Evolutionary conservation across 2,888 invertebrate genomes (phyloP).

Genomic region (Thereva nobilitata): DNA sequence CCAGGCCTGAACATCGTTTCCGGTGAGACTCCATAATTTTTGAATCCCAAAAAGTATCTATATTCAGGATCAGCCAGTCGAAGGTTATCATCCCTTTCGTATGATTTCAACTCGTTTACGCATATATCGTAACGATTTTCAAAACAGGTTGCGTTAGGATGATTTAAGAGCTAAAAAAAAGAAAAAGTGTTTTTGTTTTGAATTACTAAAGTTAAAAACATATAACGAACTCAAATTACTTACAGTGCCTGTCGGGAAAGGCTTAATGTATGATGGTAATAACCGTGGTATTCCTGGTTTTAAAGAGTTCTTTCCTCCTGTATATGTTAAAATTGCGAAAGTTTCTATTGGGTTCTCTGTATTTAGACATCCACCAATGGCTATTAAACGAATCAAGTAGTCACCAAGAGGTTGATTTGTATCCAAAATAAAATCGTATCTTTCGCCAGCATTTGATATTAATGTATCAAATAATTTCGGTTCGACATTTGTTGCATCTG

Average conservation of each 20-base stretch:
- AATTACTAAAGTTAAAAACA: neutral
- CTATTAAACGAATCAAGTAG: slow-evolving; percentile 48
- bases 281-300: slow-evolving; percentile 9
- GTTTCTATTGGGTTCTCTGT: slow-evolving; percentile 47
- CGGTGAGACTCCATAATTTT: slow-evolving; percentile 46
- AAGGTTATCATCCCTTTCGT: slow-evolving; percentile 43
- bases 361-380: slow-evolving; percentile 46
- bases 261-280: slow-evolving; percentile 41
- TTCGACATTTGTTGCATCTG: slow-evolving; percentile 51
- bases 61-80: slow-evolving; percentile 45
- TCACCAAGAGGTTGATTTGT: slow-evolving; percentile 54
- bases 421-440: slow-evolving; percentile 59
- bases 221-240: slow-evolving; percentile 14
- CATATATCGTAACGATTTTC: slow-evolving; percentile 42
- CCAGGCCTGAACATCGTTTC: slow-evolving; percentile 45
- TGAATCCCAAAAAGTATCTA: slow-evolving; percentile 47
- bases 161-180: slow-evolving; percentile 44
- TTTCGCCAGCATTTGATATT: slow-evolving; percentile 58
- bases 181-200: neutral
- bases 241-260: slow-evolving; percentile 41
- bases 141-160: slow-evolving; percentile 48
- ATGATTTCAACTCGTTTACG: slow-evolving; percentile 43
- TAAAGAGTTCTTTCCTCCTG: slow-evolving; percentile 24
- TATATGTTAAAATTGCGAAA: slow-evolving; percentile 48
- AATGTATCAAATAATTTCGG: slow-evolving; percentile 49